phyloP scores from a whole-genome alignment of 1,140 invertebrate genomes.

The Drosophila pectinifera region DNA sequence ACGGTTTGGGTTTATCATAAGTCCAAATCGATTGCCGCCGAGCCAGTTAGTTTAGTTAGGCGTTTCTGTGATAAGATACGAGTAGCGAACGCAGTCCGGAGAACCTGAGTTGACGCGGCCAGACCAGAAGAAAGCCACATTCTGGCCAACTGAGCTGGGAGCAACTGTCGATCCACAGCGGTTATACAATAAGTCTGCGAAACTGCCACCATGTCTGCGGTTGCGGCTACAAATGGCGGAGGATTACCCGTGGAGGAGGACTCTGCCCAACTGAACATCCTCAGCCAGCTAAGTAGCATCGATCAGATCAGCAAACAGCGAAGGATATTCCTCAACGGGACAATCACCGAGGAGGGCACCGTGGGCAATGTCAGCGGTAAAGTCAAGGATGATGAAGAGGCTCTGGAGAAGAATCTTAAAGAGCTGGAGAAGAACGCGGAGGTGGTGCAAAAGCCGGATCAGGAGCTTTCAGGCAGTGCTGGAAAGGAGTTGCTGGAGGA shows the following conservation, averaged over 20 bases:
- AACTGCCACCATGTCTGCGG: conserved; percentile 17
- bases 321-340: conserved; percentile 69
- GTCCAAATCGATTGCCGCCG: conserved; percentile 73
- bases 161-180: conserved; percentile 15
- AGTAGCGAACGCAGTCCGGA: conserved; percentile 28
- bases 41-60: conserved; percentile 75
- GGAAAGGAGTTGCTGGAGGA: neutral
- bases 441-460: no score
- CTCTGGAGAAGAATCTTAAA: no score
- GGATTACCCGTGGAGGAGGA: conserved; percentile 27
- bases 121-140: conserved; percentile 29
- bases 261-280: conserved; percentile 54
- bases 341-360: conserved; percentile 54
- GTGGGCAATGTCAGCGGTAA: conserved; percentile 8
- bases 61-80: conserved; percentile 73
- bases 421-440: neutral
- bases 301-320: conserved; percentile 81
- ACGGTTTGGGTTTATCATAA: conserved; percentile 56
- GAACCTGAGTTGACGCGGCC: conserved; percentile 4
- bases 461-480: neutral
- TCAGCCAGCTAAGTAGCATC: conserved; percentile 71
- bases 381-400: neutral
- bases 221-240: conserved; percentile 5
- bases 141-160: conserved; percentile 17
- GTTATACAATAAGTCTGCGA: conserved; percentile 25